phyloP scores from a whole-genome alignment of 1,140 invertebrate genomes.

The Drosophila gunungcola region DNA sequence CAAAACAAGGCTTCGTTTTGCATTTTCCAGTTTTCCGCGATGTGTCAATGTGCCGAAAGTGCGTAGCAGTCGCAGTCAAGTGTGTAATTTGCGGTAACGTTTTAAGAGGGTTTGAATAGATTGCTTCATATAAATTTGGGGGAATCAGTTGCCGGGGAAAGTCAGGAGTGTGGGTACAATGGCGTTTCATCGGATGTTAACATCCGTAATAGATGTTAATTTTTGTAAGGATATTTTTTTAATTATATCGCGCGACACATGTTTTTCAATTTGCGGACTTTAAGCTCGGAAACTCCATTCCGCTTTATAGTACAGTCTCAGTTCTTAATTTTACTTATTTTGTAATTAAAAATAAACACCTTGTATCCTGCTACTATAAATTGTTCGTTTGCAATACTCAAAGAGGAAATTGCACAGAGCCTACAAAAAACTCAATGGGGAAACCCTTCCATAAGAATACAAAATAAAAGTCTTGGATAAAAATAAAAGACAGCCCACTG shows the following conservation, averaged over 20 bases:
- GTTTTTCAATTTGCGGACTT: background rate
- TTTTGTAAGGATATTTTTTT: conserved; percentile 24
- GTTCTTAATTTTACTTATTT: conserved; percentile 57
- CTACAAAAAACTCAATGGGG: conserved; percentile 8
- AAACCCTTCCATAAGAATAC: conserved; percentile 29
- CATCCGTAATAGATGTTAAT: conserved; percentile 4
- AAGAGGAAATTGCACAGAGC: conserved; percentile 38
- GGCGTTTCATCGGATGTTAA: conserved; percentile 16
- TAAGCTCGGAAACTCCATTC: background rate
- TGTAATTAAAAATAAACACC: conserved; percentile 66
- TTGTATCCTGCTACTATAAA: conserved; percentile 62
- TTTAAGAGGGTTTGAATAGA: conserved; percentile 36
- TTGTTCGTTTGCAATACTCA: conserved; percentile 37
- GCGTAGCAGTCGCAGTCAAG: conserved; percentile 66
- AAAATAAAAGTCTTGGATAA: conserved; percentile 40
- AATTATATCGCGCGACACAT: background rate
- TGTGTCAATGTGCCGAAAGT: conserved; percentile 38
- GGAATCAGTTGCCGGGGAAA: conserved; percentile 3
- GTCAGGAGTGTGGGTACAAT: background rate
- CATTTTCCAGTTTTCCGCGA: conserved; percentile 51
- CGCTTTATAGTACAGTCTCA: background rate
- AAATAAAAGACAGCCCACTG: conserved; percentile 41
- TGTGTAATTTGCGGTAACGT: conserved; percentile 70
- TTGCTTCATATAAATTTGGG: conserved; percentile 48
- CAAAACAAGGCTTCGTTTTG: conserved; percentile 50